A percentile compares a stretch with the other conserved stretches of the same genome.
Conservation (phyloP, 2,797 vertebrate genomes). For the Tinamus major region DNA sequence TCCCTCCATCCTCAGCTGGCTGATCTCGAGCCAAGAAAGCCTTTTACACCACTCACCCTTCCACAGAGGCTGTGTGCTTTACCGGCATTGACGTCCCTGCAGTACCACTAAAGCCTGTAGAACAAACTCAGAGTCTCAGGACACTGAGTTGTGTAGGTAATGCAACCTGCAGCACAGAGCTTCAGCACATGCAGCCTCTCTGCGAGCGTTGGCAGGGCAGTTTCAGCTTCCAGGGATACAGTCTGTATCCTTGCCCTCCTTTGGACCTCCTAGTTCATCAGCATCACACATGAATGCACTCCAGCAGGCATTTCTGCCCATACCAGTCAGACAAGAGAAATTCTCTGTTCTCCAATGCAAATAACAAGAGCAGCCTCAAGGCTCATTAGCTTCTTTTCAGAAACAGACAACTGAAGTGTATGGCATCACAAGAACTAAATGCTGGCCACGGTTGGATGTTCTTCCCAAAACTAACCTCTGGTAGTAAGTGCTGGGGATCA, state of each 20-base stretch:
- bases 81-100: background rate
- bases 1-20: background rate
- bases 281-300: background rate
- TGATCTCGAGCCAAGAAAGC: background rate
- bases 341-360: conserved; percentile 4
- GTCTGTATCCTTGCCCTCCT: background rate
- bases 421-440: background rate
- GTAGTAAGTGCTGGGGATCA: background rate
- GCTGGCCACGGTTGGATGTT: background rate
- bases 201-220: background rate
- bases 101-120: background rate
- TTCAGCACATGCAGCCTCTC: background rate
- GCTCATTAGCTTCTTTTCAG: conserved; percentile 26
- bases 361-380: conserved; percentile 42
- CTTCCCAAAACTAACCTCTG: conserved; percentile 15
- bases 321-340: conserved; percentile 38
- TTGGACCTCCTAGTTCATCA: conserved; percentile 8
- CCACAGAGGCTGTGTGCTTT: background rate
- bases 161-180: background rate
- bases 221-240: background rate
- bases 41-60: background rate
- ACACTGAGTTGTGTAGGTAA: background rate
- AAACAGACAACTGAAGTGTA: background rate
- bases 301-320: conserved; percentile 32
- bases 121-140: background rate